Evolutionary conservation across 2,797 vertebrate species (phyloP).

Genomic region (Enteromius argenteus): DNA sequence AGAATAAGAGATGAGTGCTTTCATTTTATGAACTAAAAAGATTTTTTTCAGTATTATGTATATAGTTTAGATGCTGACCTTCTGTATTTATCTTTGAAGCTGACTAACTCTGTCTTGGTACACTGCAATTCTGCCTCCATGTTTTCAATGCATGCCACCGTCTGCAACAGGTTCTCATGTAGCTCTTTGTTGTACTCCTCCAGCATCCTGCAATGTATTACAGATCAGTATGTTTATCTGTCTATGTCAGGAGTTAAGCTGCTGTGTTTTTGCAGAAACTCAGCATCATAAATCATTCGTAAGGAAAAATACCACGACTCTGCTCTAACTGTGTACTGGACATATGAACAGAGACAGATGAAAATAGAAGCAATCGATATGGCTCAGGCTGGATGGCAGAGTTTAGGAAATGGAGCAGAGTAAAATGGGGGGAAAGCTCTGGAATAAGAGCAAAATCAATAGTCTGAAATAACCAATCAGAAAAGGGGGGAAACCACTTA

Average conservation of each 20-base stretch:
- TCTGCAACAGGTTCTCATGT: conserved; percentile 80
- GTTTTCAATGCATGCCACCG: conserved; percentile 79
- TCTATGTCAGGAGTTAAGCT: background rate
- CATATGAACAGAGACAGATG: conserved; percentile 4
- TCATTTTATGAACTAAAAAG: background rate
- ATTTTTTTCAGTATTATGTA: background rate
- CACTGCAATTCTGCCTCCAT: conserved; percentile 78
- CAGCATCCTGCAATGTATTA: conserved; percentile 69
- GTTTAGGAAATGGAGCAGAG: conserved; percentile 26
- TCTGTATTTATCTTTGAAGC: conserved; percentile 78
- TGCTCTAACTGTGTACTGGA: conserved; percentile 7
- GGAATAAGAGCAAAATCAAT: conserved; percentile 51
- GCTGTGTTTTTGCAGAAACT: background rate
- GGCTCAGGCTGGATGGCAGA: conserved; percentile 6
- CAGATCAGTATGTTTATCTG: conserved; percentile 11
- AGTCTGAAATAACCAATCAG: conserved; percentile 35
- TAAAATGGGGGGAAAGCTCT: conserved; percentile 40
- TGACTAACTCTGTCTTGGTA: conserved; percentile 75
- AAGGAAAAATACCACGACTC: background rate
- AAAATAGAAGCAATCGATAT: conserved; percentile 33
- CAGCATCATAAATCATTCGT: background rate
- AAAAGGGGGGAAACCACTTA: conserved; percentile 68
- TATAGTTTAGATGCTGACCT: conserved; percentile 65
- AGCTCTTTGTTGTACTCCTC: conserved; percentile 79
- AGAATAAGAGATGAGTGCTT: background rate